Percentiles rank a stretch among this genome's conserved stretches.
These are phyloP conservation scores for Orthosia incerta DNA, from an alignment of 2,888 invertebrate species.

Conservation along the genomic window DNA sequence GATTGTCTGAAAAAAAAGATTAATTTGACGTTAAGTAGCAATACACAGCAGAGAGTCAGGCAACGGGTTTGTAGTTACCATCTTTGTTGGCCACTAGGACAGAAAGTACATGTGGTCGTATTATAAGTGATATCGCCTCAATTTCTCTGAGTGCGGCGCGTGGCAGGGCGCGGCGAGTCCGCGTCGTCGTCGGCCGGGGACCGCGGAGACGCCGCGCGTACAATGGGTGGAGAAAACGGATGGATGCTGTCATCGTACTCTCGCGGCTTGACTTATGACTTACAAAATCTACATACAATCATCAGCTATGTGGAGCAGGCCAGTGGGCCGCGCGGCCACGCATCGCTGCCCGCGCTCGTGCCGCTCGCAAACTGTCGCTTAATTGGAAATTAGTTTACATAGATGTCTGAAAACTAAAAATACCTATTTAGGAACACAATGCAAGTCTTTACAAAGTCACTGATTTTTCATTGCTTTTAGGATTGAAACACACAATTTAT, in stretches of 20 bases:
- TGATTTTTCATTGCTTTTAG: background rate
- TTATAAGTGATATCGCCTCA: slow-evolving; percentile 85
- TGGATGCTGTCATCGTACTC: slow-evolving; percentile 87
- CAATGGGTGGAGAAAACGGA: slow-evolving; percentile 86
- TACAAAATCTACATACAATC: slow-evolving; percentile 90
- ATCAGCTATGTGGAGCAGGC: slow-evolving; percentile 87
- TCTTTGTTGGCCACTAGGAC: slow-evolving; percentile 85
- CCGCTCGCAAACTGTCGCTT: slow-evolving; percentile 43
- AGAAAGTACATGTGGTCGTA: slow-evolving; percentile 80
- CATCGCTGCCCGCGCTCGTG: slow-evolving; percentile 57
- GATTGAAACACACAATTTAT: background rate
- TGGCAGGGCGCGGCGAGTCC: slow-evolving; percentile 64
- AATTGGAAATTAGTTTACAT: slow-evolving; percentile 48
- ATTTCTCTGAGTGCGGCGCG: slow-evolving; percentile 83
- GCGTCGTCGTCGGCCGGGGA: slow-evolving; percentile 44
- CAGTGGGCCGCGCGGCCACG: slow-evolving; percentile 84
- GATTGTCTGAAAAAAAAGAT: slow-evolving; percentile 36
- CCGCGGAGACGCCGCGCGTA: slow-evolving; percentile 67
- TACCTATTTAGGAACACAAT: background rate
- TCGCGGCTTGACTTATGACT: slow-evolving; percentile 85
- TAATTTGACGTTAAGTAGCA: slow-evolving; percentile 37
- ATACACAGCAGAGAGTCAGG: slow-evolving; percentile 51
- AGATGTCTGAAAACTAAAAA: slow-evolving; percentile 13
- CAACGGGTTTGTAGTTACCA: slow-evolving; percentile 72
- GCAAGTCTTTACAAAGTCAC: background rate